Evolutionary conservation across 2,888 invertebrate genomes (phyloP).

Genomic region (Epistrophella euchroma): DNA sequence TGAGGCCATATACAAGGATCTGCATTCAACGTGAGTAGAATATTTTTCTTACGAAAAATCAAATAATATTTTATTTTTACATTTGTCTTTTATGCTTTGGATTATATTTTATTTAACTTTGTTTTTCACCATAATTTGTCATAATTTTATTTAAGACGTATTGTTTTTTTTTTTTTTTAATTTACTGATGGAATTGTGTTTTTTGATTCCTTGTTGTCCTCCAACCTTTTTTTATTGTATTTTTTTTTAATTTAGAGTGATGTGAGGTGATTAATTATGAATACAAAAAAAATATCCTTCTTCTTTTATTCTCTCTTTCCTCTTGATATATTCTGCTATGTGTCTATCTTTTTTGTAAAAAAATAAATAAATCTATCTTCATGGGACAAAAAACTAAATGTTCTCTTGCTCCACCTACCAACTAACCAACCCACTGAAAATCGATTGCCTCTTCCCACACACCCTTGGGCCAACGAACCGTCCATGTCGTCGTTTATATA

Average conservation of each 20-base stretch:
- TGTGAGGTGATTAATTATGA: conserved; percentile 12
- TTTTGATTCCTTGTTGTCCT: conserved; percentile 35
- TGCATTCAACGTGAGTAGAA: conserved; percentile 90
- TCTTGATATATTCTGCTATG: conserved; percentile 45
- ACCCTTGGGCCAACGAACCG: neutral
- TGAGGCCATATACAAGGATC: conserved; percentile 93
- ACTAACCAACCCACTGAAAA: conserved; percentile 37
- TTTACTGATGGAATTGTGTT: conserved; percentile 35
- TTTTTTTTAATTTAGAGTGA: conserved; percentile 14
- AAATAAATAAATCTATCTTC: conserved; percentile 38
- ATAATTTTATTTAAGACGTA: neutral
- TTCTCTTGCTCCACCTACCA: conserved; percentile 33
- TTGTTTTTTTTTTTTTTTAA: conserved; percentile 6
- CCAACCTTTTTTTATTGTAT: neutral
- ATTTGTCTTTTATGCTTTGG: conserved; percentile 5
- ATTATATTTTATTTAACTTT: neutral
- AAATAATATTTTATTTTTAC: neutral
- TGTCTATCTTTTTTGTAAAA: conserved; percentile 32
- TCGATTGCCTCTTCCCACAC: conserved; percentile 6
- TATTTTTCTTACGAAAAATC: conserved; percentile 58
- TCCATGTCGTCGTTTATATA: neutral
- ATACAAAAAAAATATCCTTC: conserved; percentile 39
- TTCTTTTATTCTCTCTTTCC: conserved; percentile 44
- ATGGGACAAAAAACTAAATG: conserved; percentile 37
- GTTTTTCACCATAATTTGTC: conserved; percentile 39